Percentiles rank a stretch among this genome's conserved stretches.
phyloP scores from a whole-genome alignment of 2,797 vertebrate species.

The Cheracebus regulus region DNA sequence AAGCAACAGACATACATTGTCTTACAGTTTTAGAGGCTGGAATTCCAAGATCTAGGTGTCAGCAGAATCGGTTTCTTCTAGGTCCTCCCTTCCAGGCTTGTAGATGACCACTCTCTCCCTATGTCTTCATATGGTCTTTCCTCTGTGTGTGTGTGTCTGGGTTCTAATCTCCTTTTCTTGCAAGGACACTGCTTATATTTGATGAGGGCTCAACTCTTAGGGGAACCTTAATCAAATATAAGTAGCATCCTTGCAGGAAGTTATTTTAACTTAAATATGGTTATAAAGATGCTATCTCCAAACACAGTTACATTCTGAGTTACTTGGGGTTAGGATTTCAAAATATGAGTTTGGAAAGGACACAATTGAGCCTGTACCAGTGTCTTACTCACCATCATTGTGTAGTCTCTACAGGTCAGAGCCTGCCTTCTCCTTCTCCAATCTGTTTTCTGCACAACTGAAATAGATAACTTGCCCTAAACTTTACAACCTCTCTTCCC shows the following conservation, averaged over 20 bases:
- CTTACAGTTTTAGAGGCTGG: not conserved
- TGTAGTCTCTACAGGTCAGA: not conserved
- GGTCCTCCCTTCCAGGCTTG: not conserved
- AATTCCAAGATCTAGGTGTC: not conserved
- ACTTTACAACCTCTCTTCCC: not conserved
- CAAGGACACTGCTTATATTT: not conserved
- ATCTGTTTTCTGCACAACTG: not conserved
- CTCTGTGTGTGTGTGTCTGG: not conserved
- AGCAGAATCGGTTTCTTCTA: not conserved
- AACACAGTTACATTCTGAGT: not conserved
- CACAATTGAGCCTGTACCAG: not conserved
- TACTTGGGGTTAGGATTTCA: not conserved
- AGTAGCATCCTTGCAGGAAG: not conserved
- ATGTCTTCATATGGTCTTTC: not conserved
- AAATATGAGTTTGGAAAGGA: not conserved
- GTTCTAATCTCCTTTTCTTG: not conserved
- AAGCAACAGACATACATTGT: not conserved
- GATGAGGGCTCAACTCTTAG: not conserved
- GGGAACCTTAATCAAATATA: not conserved
- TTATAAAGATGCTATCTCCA: not conserved
- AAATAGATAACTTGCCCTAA: not conserved
- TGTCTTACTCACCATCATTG: not conserved
- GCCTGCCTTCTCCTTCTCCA: not conserved
- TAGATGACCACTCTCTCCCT: not conserved
- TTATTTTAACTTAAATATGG: not conserved